These are phyloP conservation scores for Vanessa tameamea DNA, from an alignment of 1,140 invertebrate species.

Conservation along the genomic window DNA sequence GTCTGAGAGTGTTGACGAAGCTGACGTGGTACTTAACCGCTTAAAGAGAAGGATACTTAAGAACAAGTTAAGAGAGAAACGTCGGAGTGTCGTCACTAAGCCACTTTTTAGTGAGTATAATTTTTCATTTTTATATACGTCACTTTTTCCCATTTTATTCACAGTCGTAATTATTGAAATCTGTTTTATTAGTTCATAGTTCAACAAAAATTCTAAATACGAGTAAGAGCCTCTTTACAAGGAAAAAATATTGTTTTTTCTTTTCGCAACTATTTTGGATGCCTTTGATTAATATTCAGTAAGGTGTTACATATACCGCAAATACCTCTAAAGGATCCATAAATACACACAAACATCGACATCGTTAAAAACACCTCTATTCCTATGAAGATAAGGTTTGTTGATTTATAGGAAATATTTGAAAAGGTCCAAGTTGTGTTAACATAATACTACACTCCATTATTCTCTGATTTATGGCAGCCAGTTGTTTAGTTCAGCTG, in stretches of 20 bases:
- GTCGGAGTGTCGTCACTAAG: conserved; percentile 55
- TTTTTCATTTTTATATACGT: neutral
- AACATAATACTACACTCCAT: conserved; percentile 47
- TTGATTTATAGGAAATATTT: conserved; percentile 27
- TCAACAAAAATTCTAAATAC: too few relatives aligned
- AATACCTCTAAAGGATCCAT: conserved; percentile 36
- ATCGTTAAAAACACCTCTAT: conserved; percentile 27
- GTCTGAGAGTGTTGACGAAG: conserved; percentile 79
- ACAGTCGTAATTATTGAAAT: too few relatives aligned
- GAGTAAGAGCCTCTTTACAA: too few relatives aligned
- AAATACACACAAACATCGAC: conserved; percentile 14
- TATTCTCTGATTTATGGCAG: conserved; percentile 53
- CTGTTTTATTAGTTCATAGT: too few relatives aligned
- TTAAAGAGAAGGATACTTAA: conserved; percentile 77
- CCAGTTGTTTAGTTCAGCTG: conserved; percentile 39
- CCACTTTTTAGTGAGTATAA: conserved; percentile 41
- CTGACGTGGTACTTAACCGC: conserved; percentile 75
- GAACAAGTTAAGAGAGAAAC: conserved; percentile 77
- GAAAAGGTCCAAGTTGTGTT: conserved; percentile 48
- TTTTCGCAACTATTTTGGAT: conserved; percentile 12
- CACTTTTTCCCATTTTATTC: neutral
- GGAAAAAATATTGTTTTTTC: neutral
- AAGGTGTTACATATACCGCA: conserved; percentile 42
- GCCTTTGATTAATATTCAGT: conserved; percentile 41
- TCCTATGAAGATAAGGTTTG: conserved; percentile 17